Evolutionary conservation across 2,888 invertebrate genomes (phyloP), one percentile per base, ranked within the genome.

Genomic region (Drosophila neutralis): DNA sequence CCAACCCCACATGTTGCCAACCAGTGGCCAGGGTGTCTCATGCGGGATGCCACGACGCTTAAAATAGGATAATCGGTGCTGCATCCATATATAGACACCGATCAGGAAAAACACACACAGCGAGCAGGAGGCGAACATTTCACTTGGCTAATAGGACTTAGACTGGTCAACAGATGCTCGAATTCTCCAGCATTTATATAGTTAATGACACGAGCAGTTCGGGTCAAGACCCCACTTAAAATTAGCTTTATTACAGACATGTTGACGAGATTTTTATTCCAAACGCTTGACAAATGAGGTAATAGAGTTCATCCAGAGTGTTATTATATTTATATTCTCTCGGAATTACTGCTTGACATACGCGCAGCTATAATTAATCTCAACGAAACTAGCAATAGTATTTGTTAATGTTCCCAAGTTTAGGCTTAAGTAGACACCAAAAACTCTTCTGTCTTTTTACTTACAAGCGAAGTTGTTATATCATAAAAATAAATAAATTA

Each of bases 1-100:
- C 62, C 76, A 69, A 18, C 75, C 88, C 29, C 49, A 56, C 27
- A 85, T 58, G 36, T 88, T 91, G 4, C 92, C 92, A 24, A 73
- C 45, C 0, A 88, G 78, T 5, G 89, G 76, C 5, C 18, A 4
- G 0, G 92, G 90, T 0, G 68, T 5, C 13, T 83, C 76, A 52
- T 87, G 87, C 0, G 80, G 78, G 15, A 91, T 85, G 4, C 82
- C 83, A 6, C 83, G 79, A 1, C 78, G 72, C 29, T 80, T 60
- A 69, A 90, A 88, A 7, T 90, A 87, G 5, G 56, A 61, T 6
- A 75, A 72, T 1, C 65, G 49, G 1, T 72, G 70, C 8, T 60
- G 65, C 54, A 89, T 67, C 83, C 85, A 90, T 56, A 77, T 27
- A 33, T 27, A 72, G 18, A 62, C 45, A 2, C 36, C 51, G n/a